A percentile compares a stretch with the other conserved stretches of the same genome.
These are phyloP conservation scores for Scotopteryx bipunctaria DNA, from an alignment of 2,888 invertebrate species.

Conservation along the genomic window DNA sequence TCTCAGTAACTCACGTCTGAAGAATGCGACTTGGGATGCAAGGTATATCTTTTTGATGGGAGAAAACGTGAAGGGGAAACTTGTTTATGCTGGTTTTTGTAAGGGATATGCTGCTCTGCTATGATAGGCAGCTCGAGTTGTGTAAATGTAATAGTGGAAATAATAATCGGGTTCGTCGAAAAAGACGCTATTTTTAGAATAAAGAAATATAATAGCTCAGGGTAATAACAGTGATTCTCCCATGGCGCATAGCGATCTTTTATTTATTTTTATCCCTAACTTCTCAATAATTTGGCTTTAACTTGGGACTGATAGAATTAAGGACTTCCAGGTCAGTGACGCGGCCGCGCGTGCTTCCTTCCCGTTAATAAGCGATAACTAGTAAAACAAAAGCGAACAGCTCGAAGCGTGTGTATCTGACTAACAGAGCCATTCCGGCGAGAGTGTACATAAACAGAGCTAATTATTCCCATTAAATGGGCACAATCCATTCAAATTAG, in stretches of 20 bases:
- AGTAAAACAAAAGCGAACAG: slow-evolving; percentile 53
- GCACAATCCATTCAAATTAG: slow-evolving; percentile 81
- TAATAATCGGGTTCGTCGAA: too few relatives aligned
- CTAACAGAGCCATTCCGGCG: slow-evolving; percentile 56
- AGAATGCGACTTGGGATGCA: slow-evolving; percentile 52
- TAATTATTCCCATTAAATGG: slow-evolving; percentile 79
- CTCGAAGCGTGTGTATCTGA: slow-evolving; percentile 24
- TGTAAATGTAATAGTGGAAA: too few relatives aligned
- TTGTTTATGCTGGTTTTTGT: too few relatives aligned
- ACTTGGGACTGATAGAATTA: too few relatives aligned
- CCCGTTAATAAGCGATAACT: slow-evolving; percentile 62
- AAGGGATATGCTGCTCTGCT: too few relatives aligned
- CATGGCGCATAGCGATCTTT: neutral
- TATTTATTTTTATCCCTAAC: neutral
- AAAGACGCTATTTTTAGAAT: too few relatives aligned
- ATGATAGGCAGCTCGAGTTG: too few relatives aligned
- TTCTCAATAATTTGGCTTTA: too few relatives aligned
- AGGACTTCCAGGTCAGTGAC: slow-evolving; percentile 41
- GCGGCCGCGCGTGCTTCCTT: slow-evolving; percentile 47
- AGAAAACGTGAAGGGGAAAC: too few relatives aligned
- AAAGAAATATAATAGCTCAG: too few relatives aligned
- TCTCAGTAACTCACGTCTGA: slow-evolving; percentile 51
- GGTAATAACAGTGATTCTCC: too few relatives aligned
- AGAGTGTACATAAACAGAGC: slow-evolving; percentile 60
- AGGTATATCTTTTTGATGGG: slow-evolving; percentile 54